Evolutionary conservation across 2,888 invertebrate species (phyloP), one percentile per base, ranked within the genome.

Genomic region (Oscheius sp.): DNA sequence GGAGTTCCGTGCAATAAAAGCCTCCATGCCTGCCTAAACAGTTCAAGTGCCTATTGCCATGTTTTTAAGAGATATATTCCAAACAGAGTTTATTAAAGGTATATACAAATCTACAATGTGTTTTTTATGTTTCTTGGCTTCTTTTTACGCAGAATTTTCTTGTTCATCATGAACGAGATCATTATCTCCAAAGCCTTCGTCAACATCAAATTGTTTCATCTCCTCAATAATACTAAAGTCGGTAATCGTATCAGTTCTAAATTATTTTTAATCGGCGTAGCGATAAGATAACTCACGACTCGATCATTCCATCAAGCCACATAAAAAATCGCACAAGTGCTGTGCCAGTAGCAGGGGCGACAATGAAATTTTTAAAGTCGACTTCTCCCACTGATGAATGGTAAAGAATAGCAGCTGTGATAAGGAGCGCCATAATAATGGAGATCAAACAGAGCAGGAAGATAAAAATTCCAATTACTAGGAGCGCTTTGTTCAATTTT

Each of bases 161-260:
- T 35, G 35, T 9, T 35, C 35, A 6, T 35, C 35, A n/a, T n/a
- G n/a, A 35, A 35, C 9, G 35, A 35, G 35, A 9, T 35, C 59
- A 16, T 18, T 3, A 6, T 35, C 35, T 35, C 35, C 35, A 35
- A 35, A 35, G 35, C 35, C 35, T 3, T 63, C 63, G 52, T 66
- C 66, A n/a, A 66, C 29, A 27, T 66, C 53, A n/a, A 66, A 29
- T 25, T 25, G 46, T 29, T 66, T 66, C 27, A 66, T 29, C 29
- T 52, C 66, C 27, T 66, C 66, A 29, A 66, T 66, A 7, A 66
- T 66, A 27, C 66, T 66, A 18, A 66, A 66, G 52, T 66, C 66
- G 9, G 66, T 66, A 46, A 66, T 2, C 1, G 29, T 53, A 9
- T 49, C 46, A 29, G 23, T 29, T n/a, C 66, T 66, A 27, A n/a